phyloP scores from a whole-genome alignment of 2,113 vertebrate genomes.

The Camelus bactrianus region DNA sequence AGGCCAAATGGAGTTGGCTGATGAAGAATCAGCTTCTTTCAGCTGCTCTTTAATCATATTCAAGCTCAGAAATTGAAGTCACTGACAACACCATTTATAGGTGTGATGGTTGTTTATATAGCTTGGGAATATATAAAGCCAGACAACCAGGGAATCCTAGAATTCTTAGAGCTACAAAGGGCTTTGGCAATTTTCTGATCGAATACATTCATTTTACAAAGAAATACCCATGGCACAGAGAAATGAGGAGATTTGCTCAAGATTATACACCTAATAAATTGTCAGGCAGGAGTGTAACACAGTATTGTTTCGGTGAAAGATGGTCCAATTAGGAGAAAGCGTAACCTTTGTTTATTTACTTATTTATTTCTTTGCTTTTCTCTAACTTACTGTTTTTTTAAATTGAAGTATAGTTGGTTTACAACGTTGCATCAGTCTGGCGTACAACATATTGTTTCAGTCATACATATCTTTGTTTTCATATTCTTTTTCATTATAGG shows the following conservation, averaged over 20 bases:
- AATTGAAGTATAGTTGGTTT: too few relatives aligned
- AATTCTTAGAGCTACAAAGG: neutral
- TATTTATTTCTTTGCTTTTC: too few relatives aligned
- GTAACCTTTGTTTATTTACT: neutral
- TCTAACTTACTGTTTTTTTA: too few relatives aligned
- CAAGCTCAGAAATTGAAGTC: neutral
- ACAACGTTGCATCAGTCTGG: too few relatives aligned
- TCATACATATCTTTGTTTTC: too few relatives aligned
- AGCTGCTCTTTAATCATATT: constrained; percentile 41
- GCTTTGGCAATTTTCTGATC: neutral
- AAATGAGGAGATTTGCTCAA: constrained; percentile 31
- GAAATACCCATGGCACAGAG: neutral
- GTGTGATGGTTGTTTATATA: neutral
- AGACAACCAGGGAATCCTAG: neutral
- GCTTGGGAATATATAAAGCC: neutral
- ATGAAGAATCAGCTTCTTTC: neutral
- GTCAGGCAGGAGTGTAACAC: neutral
- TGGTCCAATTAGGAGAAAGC: neutral
- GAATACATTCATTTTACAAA: neutral
- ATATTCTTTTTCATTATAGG: too few relatives aligned
- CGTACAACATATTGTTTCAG: too few relatives aligned
- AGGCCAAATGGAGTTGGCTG: constrained; percentile 45
- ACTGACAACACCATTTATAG: neutral
- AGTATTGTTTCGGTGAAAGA: neutral
- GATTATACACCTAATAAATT: neutral